Conservation (phyloP, 2,113 vertebrate genomes). For the Stomatorhinus ivindoensis region DNA sequence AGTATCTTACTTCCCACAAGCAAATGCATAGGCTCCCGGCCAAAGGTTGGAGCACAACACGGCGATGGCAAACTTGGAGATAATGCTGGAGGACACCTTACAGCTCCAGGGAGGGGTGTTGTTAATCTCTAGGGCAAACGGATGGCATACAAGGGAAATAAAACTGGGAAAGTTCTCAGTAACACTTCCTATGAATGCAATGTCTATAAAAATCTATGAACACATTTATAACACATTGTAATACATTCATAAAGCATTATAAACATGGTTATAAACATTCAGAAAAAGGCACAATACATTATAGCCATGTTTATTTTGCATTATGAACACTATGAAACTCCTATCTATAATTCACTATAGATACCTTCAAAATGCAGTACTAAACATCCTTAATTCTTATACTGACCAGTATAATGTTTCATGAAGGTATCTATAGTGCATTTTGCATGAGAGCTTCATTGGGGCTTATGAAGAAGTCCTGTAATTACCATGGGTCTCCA, state of each 20-base stretch:
- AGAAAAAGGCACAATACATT: background rate
- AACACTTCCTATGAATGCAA: background rate
- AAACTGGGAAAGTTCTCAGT: background rate
- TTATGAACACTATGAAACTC: background rate
- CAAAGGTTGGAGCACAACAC: conserved; percentile 81
- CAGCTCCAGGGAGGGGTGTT: conserved; percentile 70
- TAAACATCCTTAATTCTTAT: background rate
- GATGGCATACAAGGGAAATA: background rate
- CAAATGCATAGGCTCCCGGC: conserved; percentile 81
- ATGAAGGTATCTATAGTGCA: background rate
- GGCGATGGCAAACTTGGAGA: conserved; percentile 71
- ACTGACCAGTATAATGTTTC: background rate
- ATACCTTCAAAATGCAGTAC: background rate
- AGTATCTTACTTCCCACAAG: conserved; percentile 70
- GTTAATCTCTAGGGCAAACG: conserved; percentile 63
- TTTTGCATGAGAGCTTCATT: background rate
- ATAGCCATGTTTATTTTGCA: background rate
- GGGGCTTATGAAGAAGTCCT: background rate
- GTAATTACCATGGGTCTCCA: too few relatives aligned
- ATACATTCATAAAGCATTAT: background rate
- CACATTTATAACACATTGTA: background rate
- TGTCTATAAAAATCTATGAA: background rate
- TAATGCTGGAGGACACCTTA: conserved; percentile 66
- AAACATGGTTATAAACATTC: background rate
- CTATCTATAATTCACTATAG: background rate